Conservation (phyloP, 30 jellyfish, hydroid and myxozoan genomes). For the Pseudorhiza aurosa region DNA sequence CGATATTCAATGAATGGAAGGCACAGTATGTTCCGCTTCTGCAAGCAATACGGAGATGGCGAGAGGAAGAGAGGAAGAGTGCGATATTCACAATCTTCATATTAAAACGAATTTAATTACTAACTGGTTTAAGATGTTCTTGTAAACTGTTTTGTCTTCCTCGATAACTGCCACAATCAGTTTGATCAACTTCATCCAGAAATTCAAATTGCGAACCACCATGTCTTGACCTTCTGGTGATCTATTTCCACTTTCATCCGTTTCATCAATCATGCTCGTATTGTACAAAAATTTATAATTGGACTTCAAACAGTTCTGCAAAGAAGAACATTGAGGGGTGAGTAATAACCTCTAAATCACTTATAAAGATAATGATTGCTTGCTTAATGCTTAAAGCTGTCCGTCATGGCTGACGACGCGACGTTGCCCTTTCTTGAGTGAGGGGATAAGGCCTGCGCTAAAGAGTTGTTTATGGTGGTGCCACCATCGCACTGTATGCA, state of each 20-base stretch:
- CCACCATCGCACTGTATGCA: too few relatives aligned
- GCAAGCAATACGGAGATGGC: neutral
- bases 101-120: too few relatives aligned
- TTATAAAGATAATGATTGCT: too few relatives aligned
- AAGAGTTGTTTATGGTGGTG: too few relatives aligned
- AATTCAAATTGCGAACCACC: conserved; percentile 63
- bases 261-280: conserved; percentile 80
- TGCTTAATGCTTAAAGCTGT: too few relatives aligned
- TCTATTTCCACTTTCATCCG: conserved; percentile 49
- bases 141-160: conserved; percentile 91
- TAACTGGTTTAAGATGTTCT: conserved; percentile 88
- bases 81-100: too few relatives aligned
- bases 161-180: conserved; percentile 91
- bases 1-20: too few relatives aligned
- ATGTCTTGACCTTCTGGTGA: conserved; percentile 40
- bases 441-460: too few relatives aligned
- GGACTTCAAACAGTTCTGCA: conserved; percentile 89
- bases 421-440: too few relatives aligned
- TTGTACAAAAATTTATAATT: conserved; percentile 78
- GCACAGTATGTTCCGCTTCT: neutral
- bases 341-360: too few relatives aligned
- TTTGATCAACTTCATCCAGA: conserved; percentile 90
- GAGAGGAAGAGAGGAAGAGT: conserved; percentile 1
- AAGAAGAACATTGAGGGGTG: neutral
- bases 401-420: too few relatives aligned